A percentile compares a stretch with the other conserved stretches of the same genome.
Evolutionary conservation across 2,113 vertebrate species (phyloP).

Genomic region (Desmodus rotundus): DNA sequence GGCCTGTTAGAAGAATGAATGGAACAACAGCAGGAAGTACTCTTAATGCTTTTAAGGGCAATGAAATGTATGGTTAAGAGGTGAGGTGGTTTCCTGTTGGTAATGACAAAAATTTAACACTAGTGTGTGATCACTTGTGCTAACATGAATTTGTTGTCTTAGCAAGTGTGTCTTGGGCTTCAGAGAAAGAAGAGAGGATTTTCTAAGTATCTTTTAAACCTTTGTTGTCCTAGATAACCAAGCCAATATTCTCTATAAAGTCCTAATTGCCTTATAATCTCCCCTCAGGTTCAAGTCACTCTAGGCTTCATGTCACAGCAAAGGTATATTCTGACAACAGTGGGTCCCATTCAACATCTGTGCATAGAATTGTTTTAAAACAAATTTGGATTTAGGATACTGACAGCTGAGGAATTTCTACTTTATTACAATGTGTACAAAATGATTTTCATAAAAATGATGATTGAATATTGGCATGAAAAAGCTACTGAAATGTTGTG

Average conservation of each 20-base stretch:
- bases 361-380: not conserved
- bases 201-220: not conserved
- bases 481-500: not conserved
- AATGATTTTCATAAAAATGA: not conserved
- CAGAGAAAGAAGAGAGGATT: not conserved
- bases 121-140: not conserved
- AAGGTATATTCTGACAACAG: not conserved
- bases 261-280: not conserved
- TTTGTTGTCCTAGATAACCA: not conserved
- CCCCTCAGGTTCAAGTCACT: not conserved
- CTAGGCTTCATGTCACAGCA: not conserved
- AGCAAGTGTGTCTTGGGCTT: not conserved
- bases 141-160: not conserved
- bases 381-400: conserved; percentile 5
- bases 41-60: not conserved
- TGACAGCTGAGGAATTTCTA: not conserved
- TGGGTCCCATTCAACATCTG: not conserved
- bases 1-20: not conserved
- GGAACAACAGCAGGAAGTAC: not conserved
- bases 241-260: not conserved
- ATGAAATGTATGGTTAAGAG: not conserved
- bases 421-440: conserved; percentile 20
- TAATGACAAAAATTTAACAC: not conserved
- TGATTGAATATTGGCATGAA: not conserved
- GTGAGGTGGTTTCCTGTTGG: not conserved